Evolutionary conservation across 2,888 invertebrate species (phyloP).

Genomic region (Lydus trimaculatus): DNA sequence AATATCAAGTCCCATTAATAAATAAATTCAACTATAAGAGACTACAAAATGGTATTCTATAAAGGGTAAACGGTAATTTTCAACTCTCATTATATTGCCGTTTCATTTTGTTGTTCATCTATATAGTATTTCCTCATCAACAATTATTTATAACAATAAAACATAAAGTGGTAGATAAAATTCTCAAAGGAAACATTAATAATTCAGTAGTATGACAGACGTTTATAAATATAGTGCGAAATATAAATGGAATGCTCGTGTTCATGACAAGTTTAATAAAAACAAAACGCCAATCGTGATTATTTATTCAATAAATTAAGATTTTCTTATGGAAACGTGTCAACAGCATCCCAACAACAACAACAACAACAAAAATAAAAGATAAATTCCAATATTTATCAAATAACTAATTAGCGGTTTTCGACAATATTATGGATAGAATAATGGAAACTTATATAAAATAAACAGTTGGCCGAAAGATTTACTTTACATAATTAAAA

Average conservation of each 20-base stretch:
- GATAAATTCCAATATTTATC: conserved; percentile 7
- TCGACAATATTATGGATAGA: neutral
- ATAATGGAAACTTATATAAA: neutral
- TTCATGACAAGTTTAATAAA: conserved; percentile 40
- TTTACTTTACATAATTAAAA: neutral
- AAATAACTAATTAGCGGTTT: neutral
- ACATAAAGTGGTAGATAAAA: conserved; percentile 34
- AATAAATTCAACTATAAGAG: conserved; percentile 19
- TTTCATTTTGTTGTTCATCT: conserved; percentile 20
- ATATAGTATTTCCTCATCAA: conserved; percentile 23
- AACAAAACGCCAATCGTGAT: conserved; percentile 36
- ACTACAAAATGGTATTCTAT: conserved; percentile 18
- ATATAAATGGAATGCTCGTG: conserved; percentile 38
- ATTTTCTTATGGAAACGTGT: neutral
- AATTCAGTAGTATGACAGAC: conserved; percentile 33
- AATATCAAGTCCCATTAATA: conserved; percentile 24
- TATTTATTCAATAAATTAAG: conserved; percentile 19
- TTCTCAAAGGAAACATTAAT: conserved; percentile 36
- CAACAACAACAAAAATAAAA: too few relatives aligned
- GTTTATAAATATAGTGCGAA: conserved; percentile 12
- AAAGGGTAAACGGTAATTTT: conserved; percentile 29
- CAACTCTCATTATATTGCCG: conserved; percentile 26
- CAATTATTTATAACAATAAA: conserved; percentile 22
- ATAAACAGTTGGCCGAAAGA: neutral
- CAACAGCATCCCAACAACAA: neutral